These are phyloP conservation scores for Drosophila percnosoma DNA, from an alignment of 2,888 invertebrate genomes.

Conservation along the genomic window DNA sequence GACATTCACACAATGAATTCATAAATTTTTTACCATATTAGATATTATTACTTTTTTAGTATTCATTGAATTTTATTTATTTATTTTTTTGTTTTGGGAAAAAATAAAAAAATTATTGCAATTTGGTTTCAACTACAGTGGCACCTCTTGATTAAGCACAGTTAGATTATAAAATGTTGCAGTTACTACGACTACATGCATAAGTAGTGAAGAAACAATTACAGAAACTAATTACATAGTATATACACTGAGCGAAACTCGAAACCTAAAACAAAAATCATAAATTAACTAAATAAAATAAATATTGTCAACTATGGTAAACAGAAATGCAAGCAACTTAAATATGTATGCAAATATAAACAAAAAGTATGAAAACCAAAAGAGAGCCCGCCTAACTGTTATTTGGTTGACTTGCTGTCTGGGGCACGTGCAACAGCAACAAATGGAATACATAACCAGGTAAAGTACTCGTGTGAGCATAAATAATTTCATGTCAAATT, in stretches of 20 bases:
- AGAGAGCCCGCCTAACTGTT: constrained; percentile 13
- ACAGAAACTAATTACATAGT: constrained; percentile 23
- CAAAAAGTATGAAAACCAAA: constrained; percentile 15
- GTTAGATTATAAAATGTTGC: constrained; percentile 53
- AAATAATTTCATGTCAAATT: constrained; percentile 72
- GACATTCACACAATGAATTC: background rate
- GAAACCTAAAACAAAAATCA: constrained; percentile 14
- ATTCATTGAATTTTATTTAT: background rate
- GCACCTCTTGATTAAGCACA: constrained; percentile 60
- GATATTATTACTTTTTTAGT: background rate
- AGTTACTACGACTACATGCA: constrained; percentile 49
- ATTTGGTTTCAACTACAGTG: constrained; percentile 23
- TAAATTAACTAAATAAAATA: constrained; percentile 39
- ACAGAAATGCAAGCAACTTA: constrained; percentile 34
- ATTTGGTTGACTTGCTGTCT: constrained; percentile 1
- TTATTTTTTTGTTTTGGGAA: background rate
- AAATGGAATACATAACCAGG: constrained; percentile 30
- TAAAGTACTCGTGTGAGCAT: constrained; percentile 60
- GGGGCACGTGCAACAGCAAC: constrained; percentile 10
- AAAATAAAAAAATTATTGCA: background rate
- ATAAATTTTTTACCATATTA: background rate
- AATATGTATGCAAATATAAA: constrained; percentile 47
- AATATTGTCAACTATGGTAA: constrained; percentile 46
- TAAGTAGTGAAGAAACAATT: constrained; percentile 26
- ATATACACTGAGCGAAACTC: constrained; percentile 18